Evolutionary conservation across 2,113 vertebrate genomes (phyloP).

Genomic region (Equus przewalskii): DNA sequence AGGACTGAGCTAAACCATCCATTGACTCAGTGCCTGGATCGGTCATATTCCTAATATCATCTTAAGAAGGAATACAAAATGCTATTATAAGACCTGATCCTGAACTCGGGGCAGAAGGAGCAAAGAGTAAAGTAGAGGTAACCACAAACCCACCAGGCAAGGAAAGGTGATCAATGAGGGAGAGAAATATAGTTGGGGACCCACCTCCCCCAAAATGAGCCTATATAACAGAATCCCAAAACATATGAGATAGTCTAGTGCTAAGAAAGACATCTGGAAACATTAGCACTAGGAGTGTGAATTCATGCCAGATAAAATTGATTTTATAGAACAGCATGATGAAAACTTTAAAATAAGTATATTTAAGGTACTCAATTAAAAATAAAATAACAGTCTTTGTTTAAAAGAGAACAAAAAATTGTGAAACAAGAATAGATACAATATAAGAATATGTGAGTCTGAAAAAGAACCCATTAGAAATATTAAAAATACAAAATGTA

Average conservation of each 20-base stretch:
- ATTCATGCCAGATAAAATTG: not conserved
- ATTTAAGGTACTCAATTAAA: constrained; percentile 27
- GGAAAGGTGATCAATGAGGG: not conserved
- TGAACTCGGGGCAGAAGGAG: not conserved
- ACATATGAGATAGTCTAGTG: not conserved
- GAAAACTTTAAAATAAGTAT: not conserved
- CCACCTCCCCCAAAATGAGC: not conserved
- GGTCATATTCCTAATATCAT: not conserved
- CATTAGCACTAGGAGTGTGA: not conserved
- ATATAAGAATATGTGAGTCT: not conserved
- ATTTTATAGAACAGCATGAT: not conserved
- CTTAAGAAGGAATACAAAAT: constrained; percentile 11
- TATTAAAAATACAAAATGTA: constrained; percentile 9
- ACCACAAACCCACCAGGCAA: not conserved
- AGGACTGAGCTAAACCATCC: not conserved
- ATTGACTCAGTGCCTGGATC: not conserved
- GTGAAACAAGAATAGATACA: constrained; percentile 16
- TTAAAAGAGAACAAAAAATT: constrained; percentile 35
- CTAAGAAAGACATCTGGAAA: constrained; percentile 1
- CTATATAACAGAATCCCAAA: not conserved
- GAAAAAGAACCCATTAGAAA: constrained; percentile 39
- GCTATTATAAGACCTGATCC: not conserved
- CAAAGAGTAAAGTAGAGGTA: not conserved
- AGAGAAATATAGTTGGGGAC: not conserved
- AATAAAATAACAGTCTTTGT: constrained; percentile 41